phyloP scores from a whole-genome alignment of 2,113 vertebrate species.

The Chunga burmeisteri region DNA sequence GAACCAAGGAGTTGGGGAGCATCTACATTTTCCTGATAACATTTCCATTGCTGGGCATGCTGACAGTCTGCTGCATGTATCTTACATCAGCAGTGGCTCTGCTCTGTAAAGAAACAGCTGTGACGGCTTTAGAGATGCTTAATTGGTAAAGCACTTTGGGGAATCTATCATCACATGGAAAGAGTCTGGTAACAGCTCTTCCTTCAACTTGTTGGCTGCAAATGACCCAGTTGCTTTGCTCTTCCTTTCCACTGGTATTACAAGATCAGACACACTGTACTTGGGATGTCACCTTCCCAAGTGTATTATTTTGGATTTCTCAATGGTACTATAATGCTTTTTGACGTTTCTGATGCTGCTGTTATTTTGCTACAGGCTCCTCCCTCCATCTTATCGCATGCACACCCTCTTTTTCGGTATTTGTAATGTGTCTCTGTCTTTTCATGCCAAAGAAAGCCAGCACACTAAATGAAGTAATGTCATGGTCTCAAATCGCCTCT shows the following conservation, averaged over 20 bases:
- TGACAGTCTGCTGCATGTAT: background rate
- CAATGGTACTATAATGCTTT: background rate
- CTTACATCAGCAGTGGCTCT: background rate
- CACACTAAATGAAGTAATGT: background rate
- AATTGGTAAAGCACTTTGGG: background rate
- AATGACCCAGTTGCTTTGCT: background rate
- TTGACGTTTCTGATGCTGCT: background rate
- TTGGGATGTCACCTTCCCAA: background rate
- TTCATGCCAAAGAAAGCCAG: background rate
- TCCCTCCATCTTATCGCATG: background rate
- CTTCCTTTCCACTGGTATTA: background rate
- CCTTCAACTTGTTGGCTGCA: background rate
- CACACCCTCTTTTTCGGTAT: background rate
- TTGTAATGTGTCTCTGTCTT: background rate
- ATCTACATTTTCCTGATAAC: background rate
- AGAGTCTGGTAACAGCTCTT: background rate
- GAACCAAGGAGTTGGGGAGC: background rate
- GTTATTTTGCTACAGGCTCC: background rate
- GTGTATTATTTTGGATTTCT: background rate
- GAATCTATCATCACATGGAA: background rate
- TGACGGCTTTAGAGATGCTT: background rate
- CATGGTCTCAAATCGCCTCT: background rate
- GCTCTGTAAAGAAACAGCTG: background rate
- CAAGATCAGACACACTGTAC: background rate
- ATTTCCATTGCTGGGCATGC: background rate